Conservation (phyloP, 2,888 invertebrate species). For the Callyntrura guangdongensis region DNA sequence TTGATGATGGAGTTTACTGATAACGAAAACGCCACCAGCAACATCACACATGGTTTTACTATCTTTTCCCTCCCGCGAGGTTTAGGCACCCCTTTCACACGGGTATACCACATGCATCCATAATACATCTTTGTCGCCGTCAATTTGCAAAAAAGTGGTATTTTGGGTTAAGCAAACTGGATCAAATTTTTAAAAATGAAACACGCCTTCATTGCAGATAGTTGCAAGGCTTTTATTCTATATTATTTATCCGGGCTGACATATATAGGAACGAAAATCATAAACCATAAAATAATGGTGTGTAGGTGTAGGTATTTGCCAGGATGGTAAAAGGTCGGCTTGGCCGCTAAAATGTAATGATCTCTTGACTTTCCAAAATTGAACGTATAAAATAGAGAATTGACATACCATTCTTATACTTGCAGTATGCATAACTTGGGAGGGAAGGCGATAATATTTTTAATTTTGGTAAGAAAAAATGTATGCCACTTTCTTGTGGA, state of each 20-base stretch:
- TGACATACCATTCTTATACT: no score
- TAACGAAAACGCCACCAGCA: slow-evolving; percentile 20
- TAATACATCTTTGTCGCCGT: background rate
- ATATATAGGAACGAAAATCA: background rate
- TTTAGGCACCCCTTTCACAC: background rate
- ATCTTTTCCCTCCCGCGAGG: slow-evolving; percentile 33
- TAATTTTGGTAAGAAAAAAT: slow-evolving; percentile 17
- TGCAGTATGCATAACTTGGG: background rate
- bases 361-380: background rate
- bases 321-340: background rate
- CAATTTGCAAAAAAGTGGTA: slow-evolving; percentile 19
- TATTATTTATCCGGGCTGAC: background rate
- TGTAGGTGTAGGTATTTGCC: background rate
- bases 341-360: no score
- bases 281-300: background rate
- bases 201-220: background rate
- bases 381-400: slow-evolving; percentile 8
- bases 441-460: background rate
- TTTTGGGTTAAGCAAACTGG: slow-evolving; percentile 11
- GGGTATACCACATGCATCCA: background rate
- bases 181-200: slow-evolving; percentile 7
- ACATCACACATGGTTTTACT: slow-evolving; percentile 53
- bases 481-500: background rate
- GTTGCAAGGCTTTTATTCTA: background rate
- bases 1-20: slow-evolving; percentile 28